Conservation (phyloP, 2,113 vertebrate genomes). For the Ceyx cyanopectus region DNA sequence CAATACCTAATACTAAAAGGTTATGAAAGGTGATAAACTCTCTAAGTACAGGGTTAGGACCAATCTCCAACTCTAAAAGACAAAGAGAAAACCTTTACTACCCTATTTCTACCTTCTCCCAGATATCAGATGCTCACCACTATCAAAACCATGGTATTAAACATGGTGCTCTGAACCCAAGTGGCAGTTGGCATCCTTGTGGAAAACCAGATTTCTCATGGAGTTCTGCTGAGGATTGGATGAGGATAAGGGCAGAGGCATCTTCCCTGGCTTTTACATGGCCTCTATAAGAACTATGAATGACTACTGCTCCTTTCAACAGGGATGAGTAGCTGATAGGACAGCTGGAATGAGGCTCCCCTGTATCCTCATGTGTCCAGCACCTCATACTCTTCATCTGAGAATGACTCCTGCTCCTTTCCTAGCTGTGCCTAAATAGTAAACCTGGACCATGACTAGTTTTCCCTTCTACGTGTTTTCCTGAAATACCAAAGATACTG, state of each 20-base stretch:
- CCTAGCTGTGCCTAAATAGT: background rate
- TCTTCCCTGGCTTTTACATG: background rate
- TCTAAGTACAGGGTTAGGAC: background rate
- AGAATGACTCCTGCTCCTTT: background rate
- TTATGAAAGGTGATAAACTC: background rate
- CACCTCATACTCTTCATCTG: background rate
- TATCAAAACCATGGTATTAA: background rate
- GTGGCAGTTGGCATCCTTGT: background rate
- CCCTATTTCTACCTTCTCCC: background rate
- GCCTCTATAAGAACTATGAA: background rate
- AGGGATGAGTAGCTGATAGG: background rate
- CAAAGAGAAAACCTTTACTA: background rate
- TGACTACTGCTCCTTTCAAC: background rate
- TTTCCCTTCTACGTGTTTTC: background rate
- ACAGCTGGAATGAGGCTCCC: background rate
- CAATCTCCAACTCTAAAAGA: background rate
- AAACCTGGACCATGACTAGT: background rate
- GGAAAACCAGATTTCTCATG: fast-evolving
- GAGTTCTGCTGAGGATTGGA: background rate
- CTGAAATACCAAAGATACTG: background rate
- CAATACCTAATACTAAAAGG: background rate
- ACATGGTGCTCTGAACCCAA: background rate
- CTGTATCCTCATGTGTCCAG: background rate
- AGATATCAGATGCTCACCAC: background rate
- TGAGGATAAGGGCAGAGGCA: background rate